Base-by-base conservation (phyloP, 2,113 vertebrate species). In the Triplophysa siluroides region DNA sequence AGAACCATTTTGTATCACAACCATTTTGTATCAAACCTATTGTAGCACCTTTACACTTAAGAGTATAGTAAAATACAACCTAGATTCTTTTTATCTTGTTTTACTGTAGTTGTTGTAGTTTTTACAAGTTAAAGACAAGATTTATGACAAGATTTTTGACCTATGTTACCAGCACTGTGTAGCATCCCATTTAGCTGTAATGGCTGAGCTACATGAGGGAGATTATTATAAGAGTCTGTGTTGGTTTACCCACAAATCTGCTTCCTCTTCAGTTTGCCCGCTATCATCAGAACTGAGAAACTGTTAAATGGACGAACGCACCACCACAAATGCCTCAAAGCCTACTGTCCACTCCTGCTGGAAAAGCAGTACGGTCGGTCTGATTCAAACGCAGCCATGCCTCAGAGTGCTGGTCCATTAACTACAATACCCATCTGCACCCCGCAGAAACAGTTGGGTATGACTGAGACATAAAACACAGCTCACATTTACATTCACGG, bases 241-340 rank as follows among this genome's bases (percentile, higher is more conserved):
- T 90, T 65, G 21, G 85, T 80, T 77, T 84, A 81, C 84, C 87
- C 74, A 78, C 84, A 80, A 86, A 90, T 84, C 84, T 58, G 68
- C 85, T 84, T 86, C 67, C 81, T 84, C 80, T 78, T 78, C 87
- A 86, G 90, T 88, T 85, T 83, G 88, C 85, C 84, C 80, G 23
- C 81, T 84, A 86, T 90, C 89, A 92, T 91, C 89, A 90, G 82
- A 86, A 87, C 88, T 87, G 86, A 83, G 81, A 84, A 83, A 85
- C 81, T 74, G 76, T 76, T 86, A 78, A 86, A 84, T 81, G 86
- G 83, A 85, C 87, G 87, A 90, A 87, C 83, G 78, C 86, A 84
- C 74, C 78, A 77, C 76, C 47, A 45, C 58, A 70, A 84, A 89
- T 84, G 84, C 87, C 84, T 91, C 89, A 91, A 88, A 91, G 85